A percentile compares a stretch with the other conserved stretches of the same genome.
Conservation (phyloP, 1,140 invertebrate species). For the Mercenaria mercenaria region DNA sequence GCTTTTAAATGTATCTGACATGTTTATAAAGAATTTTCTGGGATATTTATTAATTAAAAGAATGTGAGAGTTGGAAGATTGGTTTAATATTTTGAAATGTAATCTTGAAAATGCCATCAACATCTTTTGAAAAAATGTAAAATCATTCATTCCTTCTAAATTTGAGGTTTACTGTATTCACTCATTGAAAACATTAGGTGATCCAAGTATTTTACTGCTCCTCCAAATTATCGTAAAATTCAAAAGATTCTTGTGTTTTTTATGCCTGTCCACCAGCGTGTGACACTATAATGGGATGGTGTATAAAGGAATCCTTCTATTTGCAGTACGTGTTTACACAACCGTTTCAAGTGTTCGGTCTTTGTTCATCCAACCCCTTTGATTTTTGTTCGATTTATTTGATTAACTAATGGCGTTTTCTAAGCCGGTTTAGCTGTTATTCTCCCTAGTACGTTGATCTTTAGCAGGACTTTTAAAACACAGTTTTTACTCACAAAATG, state of each 20-base stretch:
- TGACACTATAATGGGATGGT: constrained; percentile 12
- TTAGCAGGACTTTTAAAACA: neutral
- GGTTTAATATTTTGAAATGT: neutral
- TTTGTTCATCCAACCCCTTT: neutral
- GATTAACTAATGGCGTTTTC: constrained; percentile 10
- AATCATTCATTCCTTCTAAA: neutral
- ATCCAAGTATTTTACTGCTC: constrained; percentile 4
- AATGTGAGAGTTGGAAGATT: neutral
- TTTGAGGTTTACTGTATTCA: neutral
- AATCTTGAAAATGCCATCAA: neutral
- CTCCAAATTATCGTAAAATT: constrained; percentile 2
- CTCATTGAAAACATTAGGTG: neutral
- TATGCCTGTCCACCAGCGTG: constrained; percentile 3
- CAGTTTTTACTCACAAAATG: neutral
- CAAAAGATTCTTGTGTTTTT: neutral
- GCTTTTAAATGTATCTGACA: too few species aligned
- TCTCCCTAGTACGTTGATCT: neutral
- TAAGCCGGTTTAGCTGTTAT: neutral
- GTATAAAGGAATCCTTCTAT: constrained; percentile 17
- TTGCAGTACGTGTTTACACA: constrained; percentile 19
- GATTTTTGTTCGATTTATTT: constrained; percentile 21
- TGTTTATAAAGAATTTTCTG: too few species aligned
- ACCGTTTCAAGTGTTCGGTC: neutral
- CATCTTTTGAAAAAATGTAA: neutral
- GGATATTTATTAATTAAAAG: too few species aligned